Evolutionary conservation across 1,140 invertebrate genomes (phyloP).

Genomic region (Lucilia cuprina): DNA sequence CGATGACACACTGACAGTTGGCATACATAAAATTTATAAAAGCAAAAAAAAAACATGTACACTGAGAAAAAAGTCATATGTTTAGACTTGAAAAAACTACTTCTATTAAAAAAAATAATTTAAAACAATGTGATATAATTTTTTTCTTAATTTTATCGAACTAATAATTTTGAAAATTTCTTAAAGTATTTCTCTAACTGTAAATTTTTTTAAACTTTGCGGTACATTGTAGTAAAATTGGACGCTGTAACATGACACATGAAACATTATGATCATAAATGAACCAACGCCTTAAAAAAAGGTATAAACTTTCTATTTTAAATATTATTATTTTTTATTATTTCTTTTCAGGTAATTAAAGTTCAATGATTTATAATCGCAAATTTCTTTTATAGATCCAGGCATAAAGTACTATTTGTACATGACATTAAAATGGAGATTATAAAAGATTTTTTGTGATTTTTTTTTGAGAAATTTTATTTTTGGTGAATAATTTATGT

Average conservation of each 20-base stretch:
- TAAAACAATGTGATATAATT: no score
- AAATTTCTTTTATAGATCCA: constrained; percentile 3
- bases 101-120: no score
- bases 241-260: not conserved
- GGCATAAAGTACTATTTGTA: not conserved
- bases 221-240: not conserved
- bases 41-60: not conserved
- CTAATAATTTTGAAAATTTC: no score
- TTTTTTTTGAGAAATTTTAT: not conserved
- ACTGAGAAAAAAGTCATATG: not conserved
- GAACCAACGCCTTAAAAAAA: not conserved
- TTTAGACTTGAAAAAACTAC: not conserved
- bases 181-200: not conserved
- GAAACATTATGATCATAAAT: not conserved
- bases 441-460: not conserved
- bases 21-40: not conserved
- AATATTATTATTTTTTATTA: not conserved
- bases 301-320: constrained; percentile 2
- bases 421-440: not conserved
- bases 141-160: no score
- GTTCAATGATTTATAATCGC: not conserved
- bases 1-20: not conserved
- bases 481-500: not conserved
- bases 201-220: not conserved
- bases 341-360: not conserved